phyloP scores from a whole-genome alignment of 2,113 vertebrate genomes.

The Propithecus coquereli region DNA sequence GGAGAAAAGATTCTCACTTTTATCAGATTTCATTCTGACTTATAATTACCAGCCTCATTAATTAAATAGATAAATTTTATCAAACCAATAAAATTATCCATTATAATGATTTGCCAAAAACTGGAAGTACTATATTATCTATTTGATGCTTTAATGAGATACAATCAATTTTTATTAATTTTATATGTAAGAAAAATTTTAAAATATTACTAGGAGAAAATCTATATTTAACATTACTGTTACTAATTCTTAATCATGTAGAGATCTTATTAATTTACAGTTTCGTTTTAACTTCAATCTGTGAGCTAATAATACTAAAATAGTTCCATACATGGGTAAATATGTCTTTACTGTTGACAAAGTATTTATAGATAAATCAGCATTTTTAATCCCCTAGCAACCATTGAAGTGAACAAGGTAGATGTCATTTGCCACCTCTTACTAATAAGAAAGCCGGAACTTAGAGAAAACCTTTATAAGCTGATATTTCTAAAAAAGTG shows the following conservation, averaged over 20 bases:
- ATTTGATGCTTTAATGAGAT: conserved; percentile 53
- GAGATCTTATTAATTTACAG: conserved; percentile 27
- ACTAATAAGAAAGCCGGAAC: background rate
- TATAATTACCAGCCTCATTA: conserved; percentile 50
- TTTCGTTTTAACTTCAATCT: conserved; percentile 36
- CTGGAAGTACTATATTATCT: conserved; percentile 12
- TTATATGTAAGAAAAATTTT: conserved; percentile 16
- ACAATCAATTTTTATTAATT: conserved; percentile 60
- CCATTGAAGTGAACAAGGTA: background rate
- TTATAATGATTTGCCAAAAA: conserved; percentile 51
- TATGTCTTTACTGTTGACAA: background rate
- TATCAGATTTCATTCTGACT: conserved; percentile 42
- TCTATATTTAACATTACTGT: conserved; percentile 48
- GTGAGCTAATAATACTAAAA: background rate
- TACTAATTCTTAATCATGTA: conserved; percentile 53
- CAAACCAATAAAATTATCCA: conserved; percentile 41
- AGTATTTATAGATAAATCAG: background rate
- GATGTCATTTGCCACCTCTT: background rate
- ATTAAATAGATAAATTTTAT: conserved; percentile 53
- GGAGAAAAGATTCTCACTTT: background rate
- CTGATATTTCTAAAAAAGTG: background rate
- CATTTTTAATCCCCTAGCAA: background rate
- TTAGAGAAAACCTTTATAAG: background rate
- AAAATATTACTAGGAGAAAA: conserved; percentile 52
- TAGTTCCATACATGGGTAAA: background rate